Evolutionary conservation across 2,888 invertebrate species (phyloP), one percentile per base, ranked within the genome.

Genomic region (Tetranychus truncatus): DNA sequence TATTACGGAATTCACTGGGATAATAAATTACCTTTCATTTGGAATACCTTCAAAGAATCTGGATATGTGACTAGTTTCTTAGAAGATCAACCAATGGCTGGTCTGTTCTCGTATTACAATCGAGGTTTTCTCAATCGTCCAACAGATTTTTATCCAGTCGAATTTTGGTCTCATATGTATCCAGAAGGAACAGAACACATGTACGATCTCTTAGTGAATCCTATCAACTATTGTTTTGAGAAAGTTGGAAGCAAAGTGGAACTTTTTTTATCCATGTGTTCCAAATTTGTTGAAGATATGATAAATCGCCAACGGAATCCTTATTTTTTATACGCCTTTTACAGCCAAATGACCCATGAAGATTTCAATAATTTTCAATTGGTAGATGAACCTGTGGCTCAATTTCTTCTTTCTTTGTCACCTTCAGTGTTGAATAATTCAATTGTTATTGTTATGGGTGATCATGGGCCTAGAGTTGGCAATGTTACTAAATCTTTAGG

Each of bases 121-220:
- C 94, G 94, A 0, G 95, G 95, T 80, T 84, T 85, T 18, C 84
- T 85, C n/a, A 87, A 87, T 74, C 91, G 93, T 0, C 92, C 95
- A 0, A 91, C 92, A 0, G 92, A 95, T 81, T 92, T 91, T 81
- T 93, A 91, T 81, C 85, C 89, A 76, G 87, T 89, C 66, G 89
- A 91, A 0, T 89, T 90, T 80, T 87, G 89, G 80, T 82, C 88
- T 66, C 76, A 75, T 44, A 66, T 76, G 67, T 77, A 74, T n/a
- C 69, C 69, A 69, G n/a, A 73, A 15, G 66, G 55, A 2, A 21
- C 45, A 5, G 6, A 4, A 20, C 15, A 76, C 24, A 34, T 77
- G 21, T 34, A 21, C 21, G 72, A 46, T 55, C 20, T 66, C 9
- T 8, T 73, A 20, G 21, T 24, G 9, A 21, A 73, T 66, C 7